These are phyloP conservation scores for Labeo rohita DNA, from an alignment of 2,113 vertebrate genomes.

Conservation along the genomic window DNA sequence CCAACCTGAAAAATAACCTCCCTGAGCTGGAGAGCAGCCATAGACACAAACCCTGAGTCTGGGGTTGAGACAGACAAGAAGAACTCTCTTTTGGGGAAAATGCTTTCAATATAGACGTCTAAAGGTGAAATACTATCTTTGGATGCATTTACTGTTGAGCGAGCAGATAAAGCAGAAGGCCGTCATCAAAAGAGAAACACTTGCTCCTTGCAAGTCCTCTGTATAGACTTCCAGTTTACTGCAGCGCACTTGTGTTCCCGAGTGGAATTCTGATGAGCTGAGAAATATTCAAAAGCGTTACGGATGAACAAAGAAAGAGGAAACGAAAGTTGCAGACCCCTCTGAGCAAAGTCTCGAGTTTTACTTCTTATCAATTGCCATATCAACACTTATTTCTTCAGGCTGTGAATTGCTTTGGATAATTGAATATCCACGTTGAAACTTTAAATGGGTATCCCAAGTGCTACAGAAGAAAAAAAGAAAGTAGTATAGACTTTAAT, in stretches of 20 bases:
- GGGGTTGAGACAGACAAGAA: not conserved
- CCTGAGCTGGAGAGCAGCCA: conserved; percentile 45
- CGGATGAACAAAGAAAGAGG: not conserved
- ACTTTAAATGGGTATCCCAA: conserved; percentile 47
- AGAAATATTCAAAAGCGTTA: conserved; percentile 20
- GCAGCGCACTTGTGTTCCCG: not conserved
- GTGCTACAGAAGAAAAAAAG: conserved; percentile 14
- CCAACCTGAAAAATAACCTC: conserved; percentile 45
- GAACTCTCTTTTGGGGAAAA: conserved; percentile 47
- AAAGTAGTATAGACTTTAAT: conserved; percentile 21
- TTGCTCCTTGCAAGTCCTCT: not conserved
- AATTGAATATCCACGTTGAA: conserved; percentile 58
- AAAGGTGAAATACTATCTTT: conserved; percentile 64
- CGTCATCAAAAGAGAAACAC: conserved; percentile 45
- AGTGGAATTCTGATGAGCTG: conserved; percentile 5
- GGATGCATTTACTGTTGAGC: conserved; percentile 48
- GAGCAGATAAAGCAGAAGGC: conserved; percentile 46
- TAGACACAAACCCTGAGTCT: conserved; percentile 12
- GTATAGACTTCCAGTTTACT: not conserved
- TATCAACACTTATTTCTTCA: conserved; percentile 64
- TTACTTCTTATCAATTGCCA: conserved; percentile 58
- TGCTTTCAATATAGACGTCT: conserved; percentile 55
- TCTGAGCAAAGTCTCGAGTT: not conserved
- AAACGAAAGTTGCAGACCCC: not conserved
- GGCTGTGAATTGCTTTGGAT: conserved; percentile 63